Base-by-base conservation (phyloP, 2,113 vertebrate genomes). In the Crotalus viridis region DNA sequence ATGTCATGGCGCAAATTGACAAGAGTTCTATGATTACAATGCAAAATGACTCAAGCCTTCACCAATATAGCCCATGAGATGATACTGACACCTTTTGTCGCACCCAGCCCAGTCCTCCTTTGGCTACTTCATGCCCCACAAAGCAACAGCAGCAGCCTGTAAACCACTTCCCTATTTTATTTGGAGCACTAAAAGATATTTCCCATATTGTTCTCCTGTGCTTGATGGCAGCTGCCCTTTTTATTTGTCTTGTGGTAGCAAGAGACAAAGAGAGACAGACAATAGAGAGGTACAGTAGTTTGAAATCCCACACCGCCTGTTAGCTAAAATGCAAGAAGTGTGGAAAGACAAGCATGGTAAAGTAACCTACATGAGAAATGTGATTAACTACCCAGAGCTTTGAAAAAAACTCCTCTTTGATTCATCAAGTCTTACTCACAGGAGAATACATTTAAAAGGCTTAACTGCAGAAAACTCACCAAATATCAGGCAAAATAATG, bases 111-210 rank as follows among this genome's bases (percentile, higher is more conserved):
- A 1, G 21, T 13, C 57, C 33, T 92, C n/a, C 3, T 24, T 46
- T 54, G 89, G 74, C 57, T 15, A 21, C n/a, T 92, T 33, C 33
- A 90, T 17, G 81, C 92, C 56, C 54, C 48, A 39, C 22, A 56
- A 22, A 88, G n/a, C 15, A 87, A 13, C 88, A 74, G 24, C 88
- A 91, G 74, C 93, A 89, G 81, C 57, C 26, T 92, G n/a, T 94
- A 87, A 91, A 89, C 56, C 54, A 61, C 56, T n/a, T 87, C n/a
- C 74, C 21, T 85, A 28, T 57, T n/a, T 69, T 39, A 8, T 33
- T 64, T 15, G 19, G 12, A 54, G 24, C 61, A 1, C 17, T 39
- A 17, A 85, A 85, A 74, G 33, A n/a, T 17, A 19, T 33, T 85
- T n/a, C 85, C 52, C 51, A 28, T 10, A 52, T 88, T 90, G 85